These are phyloP conservation scores for Anas platyrhynchos DNA, from an alignment of 2,113 vertebrate genomes.

Conservation along the genomic window DNA sequence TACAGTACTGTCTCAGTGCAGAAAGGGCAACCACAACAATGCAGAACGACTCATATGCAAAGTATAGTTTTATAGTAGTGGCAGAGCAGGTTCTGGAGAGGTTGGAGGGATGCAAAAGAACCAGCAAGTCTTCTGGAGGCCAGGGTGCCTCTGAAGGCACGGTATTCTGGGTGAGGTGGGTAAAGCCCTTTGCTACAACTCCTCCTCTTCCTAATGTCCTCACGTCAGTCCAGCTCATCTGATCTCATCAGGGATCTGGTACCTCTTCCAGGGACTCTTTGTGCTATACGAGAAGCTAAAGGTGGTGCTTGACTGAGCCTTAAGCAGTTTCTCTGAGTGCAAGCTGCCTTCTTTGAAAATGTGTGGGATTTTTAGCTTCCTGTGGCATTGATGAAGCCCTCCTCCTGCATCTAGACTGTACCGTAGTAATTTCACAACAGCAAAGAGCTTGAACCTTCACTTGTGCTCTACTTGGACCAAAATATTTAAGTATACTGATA, in stretches of 20 bases:
- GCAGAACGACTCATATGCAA: neutral
- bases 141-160: rapidly evolving
- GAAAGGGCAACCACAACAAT: neutral
- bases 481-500: neutral
- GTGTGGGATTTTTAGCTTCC: neutral
- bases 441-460: neutral
- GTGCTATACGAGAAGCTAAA: neutral
- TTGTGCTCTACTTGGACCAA: neutral
- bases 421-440: neutral
- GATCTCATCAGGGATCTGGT: neutral
- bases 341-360: neutral
- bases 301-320: neutral
- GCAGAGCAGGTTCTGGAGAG: neutral
- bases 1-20: neutral
- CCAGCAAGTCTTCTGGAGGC: neutral
- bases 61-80: neutral
- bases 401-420: neutral
- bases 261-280: neutral
- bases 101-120: neutral
- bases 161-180: neutral
- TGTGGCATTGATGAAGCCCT: rapidly evolving
- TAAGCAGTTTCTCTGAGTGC: neutral
- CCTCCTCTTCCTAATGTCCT: neutral
- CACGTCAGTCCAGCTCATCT: neutral
- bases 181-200: neutral